Base-by-base conservation (phyloP, 2,888 invertebrate genomes). In the Eristalis arbustorum region DNA sequence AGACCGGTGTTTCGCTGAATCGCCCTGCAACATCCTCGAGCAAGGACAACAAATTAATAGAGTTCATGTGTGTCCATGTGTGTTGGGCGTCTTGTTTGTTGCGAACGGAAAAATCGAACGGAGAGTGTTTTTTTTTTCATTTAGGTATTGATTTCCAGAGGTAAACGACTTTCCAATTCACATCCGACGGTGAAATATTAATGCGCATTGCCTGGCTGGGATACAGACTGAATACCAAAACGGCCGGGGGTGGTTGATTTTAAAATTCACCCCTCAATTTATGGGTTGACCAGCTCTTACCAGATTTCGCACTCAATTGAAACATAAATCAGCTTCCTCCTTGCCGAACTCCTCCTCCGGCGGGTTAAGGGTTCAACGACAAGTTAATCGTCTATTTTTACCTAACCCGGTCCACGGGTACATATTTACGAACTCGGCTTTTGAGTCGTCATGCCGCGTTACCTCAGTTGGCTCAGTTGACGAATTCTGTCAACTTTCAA, bases 251-350 rank as follows among this genome's bases (percentile, higher is more conserved):
- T 69, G 74, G 66, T 78, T 66, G 23, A 75, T 72, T 87, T 83
- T 82, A 79, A 78, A 87, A 82, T 87, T 64, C 87, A 87, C 87
- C 87, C 82, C 87, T 71, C 75, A 74, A 78, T 69, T 81, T 69
- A 71, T 75, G 25, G 49, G 75, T 75, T 87, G 83, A 79, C 83
- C 87, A 83, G 69, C 66, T 87, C 78, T 63, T 49, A 82, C 82
- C 87, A 79, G 91, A 91, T 91, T 91, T 91, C 90, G 91, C 91
- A 91, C 91, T 91, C 91, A 91, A 91, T 91, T 90, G 90, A 88
- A 90, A 89, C 90, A 89, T 89, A 89, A 88, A 84, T 89, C 84
- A 88, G 67, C 42, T 40, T 76, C 59, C 23, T 57, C 49, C 64
- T 31, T 3, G n/a, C n/a, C n/a, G n/a, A 25, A 1, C 31, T 8